phyloP scores from a whole-genome alignment of 2,113 vertebrate species.

The Sminthopsis crassicaudata region DNA sequence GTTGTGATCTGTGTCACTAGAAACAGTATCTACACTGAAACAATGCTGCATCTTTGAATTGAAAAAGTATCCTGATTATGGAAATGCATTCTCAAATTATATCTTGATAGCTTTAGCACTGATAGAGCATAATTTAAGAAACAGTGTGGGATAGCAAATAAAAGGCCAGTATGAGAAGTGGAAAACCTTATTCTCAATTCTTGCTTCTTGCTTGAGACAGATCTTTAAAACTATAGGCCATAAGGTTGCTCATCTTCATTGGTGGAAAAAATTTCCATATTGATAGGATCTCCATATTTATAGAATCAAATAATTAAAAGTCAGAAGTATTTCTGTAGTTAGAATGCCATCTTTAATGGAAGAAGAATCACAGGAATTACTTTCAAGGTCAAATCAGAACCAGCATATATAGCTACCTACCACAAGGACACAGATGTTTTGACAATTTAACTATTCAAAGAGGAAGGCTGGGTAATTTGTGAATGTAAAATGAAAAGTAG shows the following conservation, averaged over 20 bases:
- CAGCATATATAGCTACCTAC: not conserved
- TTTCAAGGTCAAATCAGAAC: not conserved
- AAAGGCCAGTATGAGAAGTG: not conserved
- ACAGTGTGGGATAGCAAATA: not conserved
- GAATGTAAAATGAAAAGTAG: not conserved
- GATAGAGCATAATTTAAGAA: not conserved
- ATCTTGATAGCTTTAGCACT: not conserved
- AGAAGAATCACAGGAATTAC: not conserved
- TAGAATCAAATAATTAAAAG: not conserved
- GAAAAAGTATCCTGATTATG: conserved; percentile 2
- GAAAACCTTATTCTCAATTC: not conserved
- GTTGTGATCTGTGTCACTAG: not conserved
- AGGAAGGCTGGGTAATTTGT: not conserved
- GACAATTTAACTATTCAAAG: not conserved
- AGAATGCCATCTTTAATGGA: not conserved
- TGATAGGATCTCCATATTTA: not conserved
- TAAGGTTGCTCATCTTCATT: not conserved
- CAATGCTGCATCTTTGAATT: not conserved
- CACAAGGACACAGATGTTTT: not conserved
- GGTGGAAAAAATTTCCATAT: not conserved
- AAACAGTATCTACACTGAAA: not conserved
- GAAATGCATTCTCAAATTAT: not conserved
- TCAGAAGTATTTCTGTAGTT: not conserved
- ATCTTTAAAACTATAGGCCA: not conserved
- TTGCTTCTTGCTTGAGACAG: not conserved